Evolutionary conservation across 2,797 vertebrate genomes (phyloP).

Genomic region (Mormyrops attenuatus): DNA sequence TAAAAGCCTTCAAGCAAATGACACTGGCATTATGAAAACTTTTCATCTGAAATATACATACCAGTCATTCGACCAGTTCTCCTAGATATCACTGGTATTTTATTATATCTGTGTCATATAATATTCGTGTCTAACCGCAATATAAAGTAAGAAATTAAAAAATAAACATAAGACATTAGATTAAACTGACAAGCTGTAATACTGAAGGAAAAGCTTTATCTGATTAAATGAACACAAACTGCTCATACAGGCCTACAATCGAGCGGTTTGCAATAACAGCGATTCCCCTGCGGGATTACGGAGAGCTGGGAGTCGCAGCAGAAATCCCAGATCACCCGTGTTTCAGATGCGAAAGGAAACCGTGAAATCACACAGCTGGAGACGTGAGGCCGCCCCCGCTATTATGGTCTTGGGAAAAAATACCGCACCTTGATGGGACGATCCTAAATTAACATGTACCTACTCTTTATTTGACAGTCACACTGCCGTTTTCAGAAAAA

Average conservation of each 20-base stretch:
- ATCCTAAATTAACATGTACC: not conserved
- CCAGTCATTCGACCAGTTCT: not conserved
- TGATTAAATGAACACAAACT: not conserved
- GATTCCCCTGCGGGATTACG: not conserved
- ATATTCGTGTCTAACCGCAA: not conserved
- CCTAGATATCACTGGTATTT: not conserved
- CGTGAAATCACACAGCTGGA: not conserved
- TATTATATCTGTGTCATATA: not conserved
- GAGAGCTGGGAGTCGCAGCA: not conserved
- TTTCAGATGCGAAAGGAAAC: not conserved
- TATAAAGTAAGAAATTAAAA: not conserved
- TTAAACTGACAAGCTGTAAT: not conserved
- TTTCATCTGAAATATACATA: not conserved
- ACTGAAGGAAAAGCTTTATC: not conserved
- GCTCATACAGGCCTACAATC: not conserved
- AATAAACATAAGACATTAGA: not conserved
- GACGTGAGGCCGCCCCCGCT: not conserved
- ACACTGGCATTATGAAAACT: not conserved
- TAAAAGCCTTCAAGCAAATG: not conserved
- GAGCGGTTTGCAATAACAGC: not conserved
- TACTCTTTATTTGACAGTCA: not conserved
- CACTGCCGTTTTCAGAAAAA: not conserved
- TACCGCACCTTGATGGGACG: not conserved
- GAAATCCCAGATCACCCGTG: not conserved
- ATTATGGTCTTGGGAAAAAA: not conserved